A percentile compares a stretch with the other conserved stretches of the same genome.
Conservation (phyloP, 2,113 vertebrate genomes). For the Poeciliopsis retropinna region DNA sequence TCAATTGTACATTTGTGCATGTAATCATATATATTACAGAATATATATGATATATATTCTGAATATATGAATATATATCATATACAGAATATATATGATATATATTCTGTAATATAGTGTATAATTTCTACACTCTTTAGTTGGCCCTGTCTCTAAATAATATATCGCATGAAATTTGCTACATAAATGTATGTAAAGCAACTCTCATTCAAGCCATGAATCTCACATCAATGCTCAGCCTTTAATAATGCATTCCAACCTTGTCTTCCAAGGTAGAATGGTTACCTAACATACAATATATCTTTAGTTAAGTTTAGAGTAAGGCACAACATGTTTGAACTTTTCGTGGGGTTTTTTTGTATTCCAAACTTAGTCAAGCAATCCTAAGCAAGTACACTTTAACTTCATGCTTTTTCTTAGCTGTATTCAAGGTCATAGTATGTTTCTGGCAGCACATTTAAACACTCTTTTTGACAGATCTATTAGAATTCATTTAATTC, state of each 20-base stretch:
- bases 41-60: too few species aligned
- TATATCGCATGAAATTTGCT: background rate
- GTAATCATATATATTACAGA: too few species aligned
- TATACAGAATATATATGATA: too few species aligned
- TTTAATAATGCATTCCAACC: background rate
- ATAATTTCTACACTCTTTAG: background rate
- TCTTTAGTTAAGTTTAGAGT: too few species aligned
- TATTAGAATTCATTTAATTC: background rate
- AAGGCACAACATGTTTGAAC: too few species aligned
- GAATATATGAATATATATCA: too few species aligned
- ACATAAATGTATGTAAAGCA: background rate
- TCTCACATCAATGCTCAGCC: background rate
- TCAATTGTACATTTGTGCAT: background rate
- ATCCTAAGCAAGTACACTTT: background rate
- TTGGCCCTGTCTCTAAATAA: background rate
- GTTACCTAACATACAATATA: too few species aligned
- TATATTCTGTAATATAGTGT: too few species aligned
- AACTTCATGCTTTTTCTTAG: background rate
- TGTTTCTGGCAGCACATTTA: background rate
- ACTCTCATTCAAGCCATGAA: background rate
- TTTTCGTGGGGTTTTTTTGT: background rate
- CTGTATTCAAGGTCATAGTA: background rate
- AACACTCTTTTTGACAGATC: background rate
- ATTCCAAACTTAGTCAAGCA: background rate
- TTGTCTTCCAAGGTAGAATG: too few species aligned